A percentile compares a stretch with the other conserved stretches of the same genome.
These are phyloP conservation scores for Psammodynastes pulverulentus DNA, from an alignment of 2,113 vertebrate genomes.

Conservation along the genomic window DNA sequence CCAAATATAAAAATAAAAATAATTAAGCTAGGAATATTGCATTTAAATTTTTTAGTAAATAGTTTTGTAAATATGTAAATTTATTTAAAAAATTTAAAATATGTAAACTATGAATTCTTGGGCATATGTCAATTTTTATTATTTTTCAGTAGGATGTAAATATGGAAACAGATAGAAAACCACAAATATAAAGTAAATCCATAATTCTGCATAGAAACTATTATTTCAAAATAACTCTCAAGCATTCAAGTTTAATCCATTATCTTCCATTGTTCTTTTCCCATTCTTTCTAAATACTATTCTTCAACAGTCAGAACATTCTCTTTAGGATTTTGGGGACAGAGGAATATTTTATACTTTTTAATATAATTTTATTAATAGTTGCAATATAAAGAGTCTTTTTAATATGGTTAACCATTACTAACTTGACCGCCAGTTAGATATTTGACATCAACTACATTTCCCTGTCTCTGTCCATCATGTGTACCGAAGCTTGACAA, in stretches of 20 bases:
- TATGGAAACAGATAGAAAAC: background rate
- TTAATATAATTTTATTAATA: background rate
- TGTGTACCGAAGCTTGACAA: too few relatives aligned
- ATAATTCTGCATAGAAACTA: background rate
- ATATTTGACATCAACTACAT: too few relatives aligned
- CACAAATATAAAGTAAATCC: background rate
- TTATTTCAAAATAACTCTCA: background rate
- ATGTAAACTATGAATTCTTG: background rate
- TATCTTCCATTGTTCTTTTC: background rate
- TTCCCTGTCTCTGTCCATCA: too few relatives aligned
- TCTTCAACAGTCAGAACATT: background rate
- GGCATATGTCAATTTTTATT: background rate
- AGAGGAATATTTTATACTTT: background rate
- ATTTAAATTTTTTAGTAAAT: constrained; percentile 44
- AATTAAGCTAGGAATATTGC: constrained; percentile 52
- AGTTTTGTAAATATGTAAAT: constrained; percentile 11
- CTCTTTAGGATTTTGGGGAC: background rate
- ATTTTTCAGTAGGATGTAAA: background rate
- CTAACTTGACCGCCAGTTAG: background rate
- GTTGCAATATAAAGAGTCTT: background rate
- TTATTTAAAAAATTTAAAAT: constrained; percentile 13
- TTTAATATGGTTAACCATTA: background rate
- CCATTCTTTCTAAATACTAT: background rate
- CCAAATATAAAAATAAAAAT: constrained; percentile 51
- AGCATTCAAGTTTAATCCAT: background rate